These are phyloP conservation scores for Coregonus clupeaformis DNA, from an alignment of 2,113 vertebrate genomes.

Conservation along the genomic window DNA sequence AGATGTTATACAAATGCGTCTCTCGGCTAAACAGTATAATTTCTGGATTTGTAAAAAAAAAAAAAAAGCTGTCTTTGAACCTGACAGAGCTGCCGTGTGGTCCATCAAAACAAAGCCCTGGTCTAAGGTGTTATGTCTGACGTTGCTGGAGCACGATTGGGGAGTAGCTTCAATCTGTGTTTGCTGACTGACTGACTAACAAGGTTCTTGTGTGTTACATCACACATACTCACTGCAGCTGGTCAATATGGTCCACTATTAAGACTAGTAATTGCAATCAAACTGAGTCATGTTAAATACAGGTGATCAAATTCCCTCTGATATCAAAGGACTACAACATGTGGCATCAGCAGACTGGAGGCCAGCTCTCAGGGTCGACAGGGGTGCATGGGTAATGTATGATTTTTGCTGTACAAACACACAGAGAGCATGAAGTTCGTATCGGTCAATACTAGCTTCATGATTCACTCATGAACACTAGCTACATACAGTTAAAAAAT, in stretches of 20 bases:
- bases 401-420: too few species aligned
- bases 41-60: neutral
- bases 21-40: constrained; percentile 28
- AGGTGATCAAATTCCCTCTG: neutral
- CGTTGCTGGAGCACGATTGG: neutral
- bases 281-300: neutral
- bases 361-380: too few species aligned
- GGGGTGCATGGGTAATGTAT: too few species aligned
- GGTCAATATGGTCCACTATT: neutral
- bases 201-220: too few species aligned
- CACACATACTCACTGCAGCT: neutral
- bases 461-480: too few species aligned
- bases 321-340: neutral
- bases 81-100: constrained; percentile 27
- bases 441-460: too few species aligned
- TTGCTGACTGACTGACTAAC: too few species aligned
- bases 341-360: too few species aligned
- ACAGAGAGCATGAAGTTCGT: too few species aligned
- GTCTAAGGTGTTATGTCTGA: neutral
- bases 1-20: constrained; percentile 23
- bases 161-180: neutral
- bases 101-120: constrained; percentile 29
- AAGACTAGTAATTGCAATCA: neutral
- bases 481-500: too few species aligned
- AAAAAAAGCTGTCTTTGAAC: constrained; percentile 15